Conservation (phyloP, 2,113 vertebrate genomes). For the Mohoua ochrocephala region DNA sequence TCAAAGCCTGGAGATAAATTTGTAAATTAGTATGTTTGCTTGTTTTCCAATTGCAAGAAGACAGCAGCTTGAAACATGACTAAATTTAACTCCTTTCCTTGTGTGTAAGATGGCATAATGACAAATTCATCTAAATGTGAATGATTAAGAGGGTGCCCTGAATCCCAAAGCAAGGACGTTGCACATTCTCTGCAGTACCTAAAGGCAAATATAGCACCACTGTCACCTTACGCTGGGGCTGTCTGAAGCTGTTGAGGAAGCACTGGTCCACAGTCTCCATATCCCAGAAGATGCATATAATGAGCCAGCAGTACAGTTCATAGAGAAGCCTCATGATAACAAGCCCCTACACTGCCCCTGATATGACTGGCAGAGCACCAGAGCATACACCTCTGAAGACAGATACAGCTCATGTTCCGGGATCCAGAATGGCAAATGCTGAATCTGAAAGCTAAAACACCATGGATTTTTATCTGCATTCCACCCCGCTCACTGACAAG, state of each 20-base stretch:
- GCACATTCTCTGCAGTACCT: neutral
- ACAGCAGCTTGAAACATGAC: neutral
- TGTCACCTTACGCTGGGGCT: neutral
- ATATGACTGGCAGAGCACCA: neutral
- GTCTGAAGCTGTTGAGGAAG: neutral
- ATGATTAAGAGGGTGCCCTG: neutral
- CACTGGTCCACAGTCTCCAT: accelerated
- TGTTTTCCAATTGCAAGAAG: neutral
- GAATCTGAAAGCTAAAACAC: neutral
- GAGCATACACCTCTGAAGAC: neutral
- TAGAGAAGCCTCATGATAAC: accelerated
- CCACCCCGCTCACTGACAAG: neutral
- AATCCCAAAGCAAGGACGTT: neutral
- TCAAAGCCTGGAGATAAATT: neutral
- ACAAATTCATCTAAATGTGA: neutral
- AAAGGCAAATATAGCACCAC: neutral
- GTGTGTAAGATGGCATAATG: neutral
- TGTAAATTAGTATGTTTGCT: neutral
- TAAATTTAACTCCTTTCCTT: neutral
- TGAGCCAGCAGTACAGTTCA: neutral
- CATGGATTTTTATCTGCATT: neutral
- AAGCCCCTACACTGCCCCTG: neutral
- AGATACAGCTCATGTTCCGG: neutral
- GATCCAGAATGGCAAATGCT: neutral
- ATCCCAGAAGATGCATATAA: neutral